A percentile compares a stretch with the other conserved stretches of the same genome.
Conservation (phyloP, 2,113 vertebrate genomes). For the Malurus alboscapulatus region DNA sequence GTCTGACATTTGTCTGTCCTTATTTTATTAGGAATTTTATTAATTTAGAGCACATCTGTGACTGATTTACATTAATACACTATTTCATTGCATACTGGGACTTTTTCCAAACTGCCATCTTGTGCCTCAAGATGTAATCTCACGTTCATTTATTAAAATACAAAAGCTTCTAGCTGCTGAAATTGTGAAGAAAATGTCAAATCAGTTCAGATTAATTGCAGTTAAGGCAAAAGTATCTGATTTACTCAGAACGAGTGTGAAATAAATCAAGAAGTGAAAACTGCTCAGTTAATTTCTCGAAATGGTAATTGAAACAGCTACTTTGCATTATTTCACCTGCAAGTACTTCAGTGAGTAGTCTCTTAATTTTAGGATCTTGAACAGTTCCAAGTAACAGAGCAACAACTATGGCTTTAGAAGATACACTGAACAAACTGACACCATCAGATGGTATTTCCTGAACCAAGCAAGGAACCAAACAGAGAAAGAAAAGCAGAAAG, state of each 20-base stretch:
- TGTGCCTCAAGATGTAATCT: not conserved
- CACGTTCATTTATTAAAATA: not conserved
- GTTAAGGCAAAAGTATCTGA: not conserved
- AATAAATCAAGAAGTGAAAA: not conserved
- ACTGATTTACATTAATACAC: not conserved
- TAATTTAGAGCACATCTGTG: not conserved
- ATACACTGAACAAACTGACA: not conserved
- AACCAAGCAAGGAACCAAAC: not conserved
- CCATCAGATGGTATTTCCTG: not conserved
- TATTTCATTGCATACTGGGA: not conserved
- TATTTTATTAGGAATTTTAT: not conserved
- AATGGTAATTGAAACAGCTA: not conserved
- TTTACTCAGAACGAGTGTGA: not conserved
- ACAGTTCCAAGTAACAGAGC: not conserved
- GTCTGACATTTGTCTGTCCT: not conserved
- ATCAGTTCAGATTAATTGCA: not conserved
- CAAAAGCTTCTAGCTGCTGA: not conserved
- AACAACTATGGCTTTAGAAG: not conserved
- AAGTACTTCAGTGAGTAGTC: not conserved
- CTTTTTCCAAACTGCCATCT: constrained; percentile 15
- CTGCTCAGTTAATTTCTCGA: not conserved
- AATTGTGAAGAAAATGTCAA: not conserved
- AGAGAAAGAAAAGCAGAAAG: not conserved
- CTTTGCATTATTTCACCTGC: not conserved
- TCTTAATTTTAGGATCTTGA: not conserved